Evolutionary conservation across 37 sponge, comb jelly and placozoan species (phyloP).

Genomic region (Axinella damicornis): DNA sequence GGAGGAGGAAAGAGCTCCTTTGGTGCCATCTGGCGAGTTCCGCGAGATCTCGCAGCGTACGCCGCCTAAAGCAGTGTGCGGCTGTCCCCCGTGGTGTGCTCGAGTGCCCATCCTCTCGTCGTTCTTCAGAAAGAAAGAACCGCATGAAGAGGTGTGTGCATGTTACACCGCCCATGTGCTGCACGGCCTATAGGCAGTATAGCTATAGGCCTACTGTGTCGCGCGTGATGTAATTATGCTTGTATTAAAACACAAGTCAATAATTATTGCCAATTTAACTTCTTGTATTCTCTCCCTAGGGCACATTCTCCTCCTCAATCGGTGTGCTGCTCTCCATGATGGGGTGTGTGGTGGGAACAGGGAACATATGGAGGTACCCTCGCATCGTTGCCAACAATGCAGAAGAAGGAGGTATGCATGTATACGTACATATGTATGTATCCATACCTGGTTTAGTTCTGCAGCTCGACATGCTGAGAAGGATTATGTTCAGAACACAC

Average conservation of each 20-base stretch:
- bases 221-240: too few relatives aligned
- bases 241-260: too few relatives aligned
- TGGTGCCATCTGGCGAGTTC: not conserved
- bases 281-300: conserved; percentile 14
- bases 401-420: conserved; percentile 67
- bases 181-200: too few relatives aligned
- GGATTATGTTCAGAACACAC: not conserved
- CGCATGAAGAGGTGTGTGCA: conserved; percentile 6
- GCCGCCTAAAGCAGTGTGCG: not conserved
- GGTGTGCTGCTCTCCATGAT: conserved; percentile 70
- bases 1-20: not conserved
- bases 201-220: too few relatives aligned
- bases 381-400: conserved; percentile 85
- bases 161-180: too few relatives aligned
- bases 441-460: too few relatives aligned
- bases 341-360: conserved; percentile 89
- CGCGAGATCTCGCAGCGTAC: not conserved
- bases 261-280: too few relatives aligned
- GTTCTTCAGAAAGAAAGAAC: conserved; percentile 13
- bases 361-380: conserved; percentile 91
- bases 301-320: conserved; percentile 73
- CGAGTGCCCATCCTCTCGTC: conserved; percentile 16
- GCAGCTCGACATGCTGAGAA: not conserved
- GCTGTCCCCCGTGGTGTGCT: not conserved
- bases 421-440: too few relatives aligned